A percentile compares a stretch with the other conserved stretches of the same genome.
Conservation (phyloP, 2,888 invertebrate genomes). For the Willowsia nigromaculata region DNA sequence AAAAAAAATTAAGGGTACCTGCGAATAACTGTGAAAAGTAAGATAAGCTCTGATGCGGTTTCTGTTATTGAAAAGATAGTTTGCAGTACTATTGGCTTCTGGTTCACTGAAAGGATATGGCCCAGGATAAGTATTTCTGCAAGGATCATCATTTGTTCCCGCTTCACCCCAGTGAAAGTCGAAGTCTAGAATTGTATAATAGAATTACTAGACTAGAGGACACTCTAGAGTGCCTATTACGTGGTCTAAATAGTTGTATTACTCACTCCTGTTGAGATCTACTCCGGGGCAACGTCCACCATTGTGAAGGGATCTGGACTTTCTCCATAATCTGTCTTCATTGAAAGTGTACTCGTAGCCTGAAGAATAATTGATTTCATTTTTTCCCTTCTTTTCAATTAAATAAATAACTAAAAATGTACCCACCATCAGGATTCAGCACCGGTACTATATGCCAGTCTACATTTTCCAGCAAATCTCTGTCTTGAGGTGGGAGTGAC, state of each 20-base stretch:
- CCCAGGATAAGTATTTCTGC: conserved; percentile 83
- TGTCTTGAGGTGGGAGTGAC: conserved; percentile 81
- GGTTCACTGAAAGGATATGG: conserved; percentile 79
- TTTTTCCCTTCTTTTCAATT: too few relatives aligned
- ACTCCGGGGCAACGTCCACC: conserved; percentile 85
- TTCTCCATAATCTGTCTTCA: conserved; percentile 88
- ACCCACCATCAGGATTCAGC: conserved; percentile 65
- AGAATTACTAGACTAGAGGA: background rate
- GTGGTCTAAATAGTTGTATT: background rate
- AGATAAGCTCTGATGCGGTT: conserved; percentile 82
- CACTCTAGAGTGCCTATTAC: background rate
- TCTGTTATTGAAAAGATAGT: conserved; percentile 82
- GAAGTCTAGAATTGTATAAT: conserved; percentile 53
- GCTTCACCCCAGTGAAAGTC: conserved; percentile 83
- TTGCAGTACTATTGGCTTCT: conserved; percentile 86
- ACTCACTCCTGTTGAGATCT: conserved; percentile 87
- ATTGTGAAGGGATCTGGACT: conserved; percentile 84
- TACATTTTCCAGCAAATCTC: conserved; percentile 81
- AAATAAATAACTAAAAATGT: too few relatives aligned
- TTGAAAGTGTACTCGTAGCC: conserved; percentile 81
- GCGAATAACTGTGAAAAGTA: conserved; percentile 85
- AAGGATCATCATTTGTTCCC: conserved; percentile 81
- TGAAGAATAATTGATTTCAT: conserved; percentile 84
- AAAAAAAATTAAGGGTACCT: conserved; percentile 79
- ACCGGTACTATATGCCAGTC: conserved; percentile 82